phyloP scores from a whole-genome alignment of 2,113 vertebrate genomes.

The Scalopus aquaticus region DNA sequence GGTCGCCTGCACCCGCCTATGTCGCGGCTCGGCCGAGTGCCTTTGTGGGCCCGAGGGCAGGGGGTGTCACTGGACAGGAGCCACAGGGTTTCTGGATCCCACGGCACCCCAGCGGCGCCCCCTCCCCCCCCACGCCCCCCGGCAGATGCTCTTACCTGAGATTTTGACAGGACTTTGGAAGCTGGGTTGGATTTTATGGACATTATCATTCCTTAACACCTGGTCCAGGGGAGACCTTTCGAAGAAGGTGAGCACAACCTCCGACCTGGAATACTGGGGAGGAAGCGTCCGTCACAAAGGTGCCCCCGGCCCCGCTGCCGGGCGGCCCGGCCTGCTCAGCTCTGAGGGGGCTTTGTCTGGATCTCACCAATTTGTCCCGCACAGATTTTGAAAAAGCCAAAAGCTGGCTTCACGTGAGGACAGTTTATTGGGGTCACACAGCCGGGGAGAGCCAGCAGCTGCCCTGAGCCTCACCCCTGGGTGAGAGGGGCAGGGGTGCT shows the following conservation, averaged over 20 bases:
- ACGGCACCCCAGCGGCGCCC: fast-evolving
- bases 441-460: not conserved
- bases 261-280: constrained; percentile 95
- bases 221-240: constrained; percentile 97
- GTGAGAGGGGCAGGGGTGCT: no score
- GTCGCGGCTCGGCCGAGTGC: not conserved
- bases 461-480: no score
- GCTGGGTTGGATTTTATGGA: constrained; percentile 96
- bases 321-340: not conserved
- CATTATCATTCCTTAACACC: constrained; percentile 95
- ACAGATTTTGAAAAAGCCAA: no score
- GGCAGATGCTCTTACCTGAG: constrained; percentile 88
- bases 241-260: constrained; percentile 98
- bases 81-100: not conserved
- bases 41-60: not conserved
- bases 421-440: not conserved
- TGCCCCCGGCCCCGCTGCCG: fast-evolving
- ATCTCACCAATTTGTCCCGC: no score
- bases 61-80: fast-evolving
- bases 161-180: constrained; percentile 96
- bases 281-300: not conserved
- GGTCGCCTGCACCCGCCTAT: no score
- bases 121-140: fast-evolving
- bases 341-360: no score
- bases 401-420: no score